Evolutionary conservation across 2,113 vertebrate genomes (phyloP).

Genomic region (Centropus bengalensis): DNA sequence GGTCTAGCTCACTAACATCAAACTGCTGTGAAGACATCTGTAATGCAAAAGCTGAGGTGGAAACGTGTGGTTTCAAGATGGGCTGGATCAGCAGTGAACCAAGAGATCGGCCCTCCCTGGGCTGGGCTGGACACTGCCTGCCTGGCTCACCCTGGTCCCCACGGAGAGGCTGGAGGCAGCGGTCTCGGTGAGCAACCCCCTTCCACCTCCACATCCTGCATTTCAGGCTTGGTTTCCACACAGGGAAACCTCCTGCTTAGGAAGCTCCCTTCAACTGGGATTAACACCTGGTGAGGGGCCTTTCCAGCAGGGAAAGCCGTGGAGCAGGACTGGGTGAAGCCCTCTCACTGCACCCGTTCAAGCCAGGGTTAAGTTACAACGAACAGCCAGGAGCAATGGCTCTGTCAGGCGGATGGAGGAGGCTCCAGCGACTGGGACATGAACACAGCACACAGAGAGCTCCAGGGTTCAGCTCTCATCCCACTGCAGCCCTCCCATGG

Average conservation of each 20-base stretch:
- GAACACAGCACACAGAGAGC: background rate
- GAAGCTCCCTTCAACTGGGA: background rate
- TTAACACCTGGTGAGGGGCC: fast-evolving
- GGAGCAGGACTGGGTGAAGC: background rate
- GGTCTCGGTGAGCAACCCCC: background rate
- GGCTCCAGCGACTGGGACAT: background rate
- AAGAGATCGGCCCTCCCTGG: background rate
- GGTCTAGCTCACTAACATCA: constrained; percentile 62
- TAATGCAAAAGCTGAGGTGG: too few relatives aligned
- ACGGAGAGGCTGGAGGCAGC: too few relatives aligned
- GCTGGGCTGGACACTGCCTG: background rate
- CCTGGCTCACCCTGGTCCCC: background rate
- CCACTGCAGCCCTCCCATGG: background rate
- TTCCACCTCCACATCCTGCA: background rate
- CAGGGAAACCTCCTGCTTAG: background rate
- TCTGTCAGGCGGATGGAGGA: background rate
- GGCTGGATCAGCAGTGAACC: background rate
- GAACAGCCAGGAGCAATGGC: background rate
- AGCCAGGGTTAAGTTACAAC: background rate
- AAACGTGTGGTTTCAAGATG: background rate
- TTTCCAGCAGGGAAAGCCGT: background rate
- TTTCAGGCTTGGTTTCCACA: background rate
- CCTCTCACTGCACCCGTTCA: background rate
- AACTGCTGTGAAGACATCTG: too few relatives aligned
- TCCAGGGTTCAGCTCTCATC: background rate